Base-by-base conservation (phyloP, 2,888 invertebrate species). In the Eilema depressum region DNA sequence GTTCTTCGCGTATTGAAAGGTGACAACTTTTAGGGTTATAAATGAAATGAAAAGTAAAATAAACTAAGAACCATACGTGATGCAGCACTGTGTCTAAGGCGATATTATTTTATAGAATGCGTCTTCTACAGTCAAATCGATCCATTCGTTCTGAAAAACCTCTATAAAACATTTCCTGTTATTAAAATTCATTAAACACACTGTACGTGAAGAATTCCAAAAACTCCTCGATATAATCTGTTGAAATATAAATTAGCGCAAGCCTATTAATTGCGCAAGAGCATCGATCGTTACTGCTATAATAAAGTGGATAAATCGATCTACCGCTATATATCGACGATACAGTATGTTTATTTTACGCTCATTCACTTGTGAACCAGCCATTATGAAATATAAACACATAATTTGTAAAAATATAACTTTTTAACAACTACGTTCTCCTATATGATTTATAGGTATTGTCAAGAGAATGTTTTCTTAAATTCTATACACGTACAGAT, bases 271-370 rank as follows among this genome's bases (percentile, higher is more conserved):
- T 77, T 70, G 69, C 69, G 65, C 69, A 81, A 75, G 59, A 80
- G 73, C 47, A 76, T 59, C 68, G 60, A 47, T 59, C 57, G 57
- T 77, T 79, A 79, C 71, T 69, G 69, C 60, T 72, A 61, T 67
- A 77, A 73, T 79, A 81, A 79, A 75, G 73, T 66, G 59, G 71
- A 81, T 79, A 76, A 66, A 82, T 80, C 73, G 70, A 77, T 77
- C 66, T 26, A 69, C 30, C 66, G 63, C 3, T 71, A 67, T 57
- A 71, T 72, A 69, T 61, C 62, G 56, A 62, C 67, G 30, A 62
- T 70, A 69, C 63, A 71, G 33, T 62, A 20, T 75, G 80, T 82
- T 79, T 79, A 76, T 73, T 68, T 79, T 81, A 65, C 60, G 37
- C 60, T 70, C 75, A 60, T 37, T 81, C 72, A 25, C 47, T 25